Evolutionary conservation across 1,140 invertebrate species (phyloP).

Genomic region (Megalopta genalis): DNA sequence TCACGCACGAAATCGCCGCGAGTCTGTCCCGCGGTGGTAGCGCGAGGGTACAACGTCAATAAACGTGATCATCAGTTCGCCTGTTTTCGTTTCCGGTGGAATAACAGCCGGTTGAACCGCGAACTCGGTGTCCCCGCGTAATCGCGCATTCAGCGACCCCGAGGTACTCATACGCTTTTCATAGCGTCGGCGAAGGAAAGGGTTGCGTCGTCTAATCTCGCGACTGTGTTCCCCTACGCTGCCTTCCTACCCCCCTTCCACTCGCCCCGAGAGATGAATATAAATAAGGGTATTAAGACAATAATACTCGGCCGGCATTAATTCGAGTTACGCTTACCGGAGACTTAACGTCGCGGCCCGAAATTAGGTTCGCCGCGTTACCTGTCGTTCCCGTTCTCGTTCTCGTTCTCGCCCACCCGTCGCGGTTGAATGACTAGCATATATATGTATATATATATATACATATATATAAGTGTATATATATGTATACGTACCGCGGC

Average conservation of each 20-base stretch:
- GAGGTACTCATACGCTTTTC: slow-evolving; percentile 51
- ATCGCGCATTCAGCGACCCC: too few species aligned
- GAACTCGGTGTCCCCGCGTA: neutral
- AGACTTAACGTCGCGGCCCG: slow-evolving; percentile 7
- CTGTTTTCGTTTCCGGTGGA: too few species aligned
- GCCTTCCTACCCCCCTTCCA: too few species aligned
- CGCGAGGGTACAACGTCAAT: too few species aligned
- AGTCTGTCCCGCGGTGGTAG: too few species aligned
- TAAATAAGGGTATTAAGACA: slow-evolving; percentile 63
- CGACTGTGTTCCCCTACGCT: slow-evolving; percentile 27
- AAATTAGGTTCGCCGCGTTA: slow-evolving; percentile 23
- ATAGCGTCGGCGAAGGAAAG: slow-evolving; percentile 34
- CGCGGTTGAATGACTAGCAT: too few species aligned
- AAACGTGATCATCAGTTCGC: neutral
- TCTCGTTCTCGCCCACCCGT: too few species aligned
- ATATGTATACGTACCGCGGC: neutral
- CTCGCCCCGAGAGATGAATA: slow-evolving; percentile 61
- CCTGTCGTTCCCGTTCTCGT: neutral
- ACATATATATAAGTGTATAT: too few species aligned
- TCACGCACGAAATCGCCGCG: too few species aligned
- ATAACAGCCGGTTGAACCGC: neutral
- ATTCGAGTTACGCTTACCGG: slow-evolving; percentile 20
- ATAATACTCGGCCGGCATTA: slow-evolving; percentile 38
- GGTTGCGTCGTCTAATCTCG: slow-evolving; percentile 25
- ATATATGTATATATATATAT: too few species aligned